Percentiles rank a stretch among this genome's conserved stretches.
These are phyloP conservation scores for Maniola hyperantus DNA, from an alignment of 2,888 invertebrate genomes.

Conservation along the genomic window DNA sequence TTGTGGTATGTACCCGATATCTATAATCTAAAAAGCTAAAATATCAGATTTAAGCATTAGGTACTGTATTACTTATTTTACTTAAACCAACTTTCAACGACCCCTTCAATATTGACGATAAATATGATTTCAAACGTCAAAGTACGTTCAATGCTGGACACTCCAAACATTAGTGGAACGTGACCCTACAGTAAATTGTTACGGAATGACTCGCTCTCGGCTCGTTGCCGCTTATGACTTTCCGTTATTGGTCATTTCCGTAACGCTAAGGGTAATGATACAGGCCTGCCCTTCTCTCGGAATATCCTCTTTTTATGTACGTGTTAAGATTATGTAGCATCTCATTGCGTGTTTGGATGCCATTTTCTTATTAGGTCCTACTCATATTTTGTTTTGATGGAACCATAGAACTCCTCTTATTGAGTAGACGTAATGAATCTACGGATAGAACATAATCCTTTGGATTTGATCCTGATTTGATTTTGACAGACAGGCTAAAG, in stretches of 20 bases:
- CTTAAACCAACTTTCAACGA: background rate
- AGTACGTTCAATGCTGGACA: constrained; percentile 13
- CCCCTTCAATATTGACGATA: constrained; percentile 16
- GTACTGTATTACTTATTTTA: background rate
- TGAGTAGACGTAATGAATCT: background rate
- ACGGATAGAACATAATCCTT: background rate
- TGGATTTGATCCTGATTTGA: too few relatives aligned
- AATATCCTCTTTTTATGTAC: constrained; percentile 28
- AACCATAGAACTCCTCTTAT: too few relatives aligned
- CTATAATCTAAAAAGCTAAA: too few relatives aligned
- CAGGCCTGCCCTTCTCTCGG: constrained; percentile 20
- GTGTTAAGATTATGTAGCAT: constrained; percentile 29
- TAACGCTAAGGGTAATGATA: constrained; percentile 30
- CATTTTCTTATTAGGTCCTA: background rate
- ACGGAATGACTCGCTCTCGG: constrained; percentile 27
- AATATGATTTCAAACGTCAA: constrained; percentile 2
- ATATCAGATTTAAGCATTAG: too few relatives aligned
- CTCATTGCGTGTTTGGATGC: constrained; percentile 9
- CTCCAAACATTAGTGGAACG: constrained; percentile 29
- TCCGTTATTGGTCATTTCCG: constrained; percentile 34
- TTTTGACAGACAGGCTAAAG: too few relatives aligned
- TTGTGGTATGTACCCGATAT: too few relatives aligned
- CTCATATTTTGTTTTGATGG: background rate
- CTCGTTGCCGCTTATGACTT: constrained; percentile 30
- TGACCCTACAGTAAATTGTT: constrained; percentile 27